Base-by-base conservation (phyloP, 2,113 vertebrate species). In the Neoarius graeffei region DNA sequence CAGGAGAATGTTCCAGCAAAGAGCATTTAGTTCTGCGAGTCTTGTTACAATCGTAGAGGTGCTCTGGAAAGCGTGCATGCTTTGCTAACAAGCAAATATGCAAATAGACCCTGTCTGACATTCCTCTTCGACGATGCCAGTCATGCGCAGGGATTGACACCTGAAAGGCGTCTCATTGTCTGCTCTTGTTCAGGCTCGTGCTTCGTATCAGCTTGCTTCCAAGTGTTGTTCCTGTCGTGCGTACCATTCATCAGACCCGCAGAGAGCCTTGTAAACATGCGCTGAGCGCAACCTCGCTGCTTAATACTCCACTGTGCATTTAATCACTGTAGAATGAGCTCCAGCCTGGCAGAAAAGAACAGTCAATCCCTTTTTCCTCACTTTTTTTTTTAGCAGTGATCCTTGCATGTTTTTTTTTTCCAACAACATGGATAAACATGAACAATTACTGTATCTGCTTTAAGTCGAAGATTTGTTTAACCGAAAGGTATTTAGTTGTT, bases 271-370 rank as follows among this genome's bases (percentile, higher is more conserved):
- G 77, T 88, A 90, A 88, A 90, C 85, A 88, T 83, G 60, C 86
- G 27, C 64, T 10, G 35, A 66, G 86, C 81, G 82, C 76, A 77
- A 54, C 80, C 35, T 42, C 67, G 5, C 59, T 42, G 73, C 83
- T 83, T 91, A 90, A 89, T 82, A 76, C 88, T 88, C 89, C 57
- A 84, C 89, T 52, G 89, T 88, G 87, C 50, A 81, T 85, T 89
- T 88, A 90, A 89, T 90, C 88, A 91, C 84, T 85, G 77, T 87
- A 91, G 88, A 91, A 90, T 84, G 88, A 88, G 81, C 84, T 88
- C 82, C 62, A 83, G 88, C 42, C 62, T 81, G 80, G 91, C 86
- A 88, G 84, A 87, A 84, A 81, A 73, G 62, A 88, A 73, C 56
- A 87, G 56, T 88, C 87, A 81, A 60, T 79, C 67, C 62, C 85